A percentile compares a stretch with the other conserved stretches of the same genome.
Conservation (phyloP, 1,140 invertebrate species). For the Drosophila ambigua region DNA sequence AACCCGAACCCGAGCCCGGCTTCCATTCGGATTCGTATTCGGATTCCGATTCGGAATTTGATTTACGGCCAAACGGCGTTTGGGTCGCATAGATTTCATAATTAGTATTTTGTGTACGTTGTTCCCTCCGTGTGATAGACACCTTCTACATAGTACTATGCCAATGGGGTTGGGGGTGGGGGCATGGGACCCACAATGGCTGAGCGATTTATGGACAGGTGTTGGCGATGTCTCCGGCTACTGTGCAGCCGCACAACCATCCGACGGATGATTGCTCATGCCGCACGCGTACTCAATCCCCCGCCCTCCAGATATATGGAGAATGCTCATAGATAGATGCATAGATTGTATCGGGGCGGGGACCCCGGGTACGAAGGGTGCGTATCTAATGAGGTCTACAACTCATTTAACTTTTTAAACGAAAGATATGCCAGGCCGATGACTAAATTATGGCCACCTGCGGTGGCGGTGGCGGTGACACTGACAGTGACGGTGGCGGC, state of each 20-base stretch:
- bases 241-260: conserved; percentile 32
- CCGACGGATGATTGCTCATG: conserved; percentile 35
- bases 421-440: conserved; percentile 13
- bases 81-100: conserved; percentile 34
- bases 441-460: conserved; percentile 66
- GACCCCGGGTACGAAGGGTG: conserved; percentile 17
- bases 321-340: conserved; percentile 12
- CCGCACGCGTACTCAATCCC: conserved; percentile 41
- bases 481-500: too few species aligned
- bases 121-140: conserved; percentile 11
- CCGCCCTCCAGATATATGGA: neutral
- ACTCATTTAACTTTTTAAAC: conserved; percentile 63
- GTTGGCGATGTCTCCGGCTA: conserved; percentile 46
- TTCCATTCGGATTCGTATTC: too few species aligned
- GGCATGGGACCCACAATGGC: neutral
- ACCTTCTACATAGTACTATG: conserved; percentile 1
- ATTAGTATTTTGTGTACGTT: conserved; percentile 56
- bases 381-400: conserved; percentile 57
- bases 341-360: neutral
- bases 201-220: conserved; percentile 75
- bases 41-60: conserved; percentile 21
- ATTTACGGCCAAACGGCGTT: conserved; percentile 22
- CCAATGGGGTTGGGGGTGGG: conserved; percentile 17
- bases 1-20: neutral
- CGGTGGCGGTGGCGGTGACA: neutral